These are phyloP conservation scores for Ophion obscuratus DNA, from an alignment of 2,888 invertebrate genomes.

Conservation along the genomic window DNA sequence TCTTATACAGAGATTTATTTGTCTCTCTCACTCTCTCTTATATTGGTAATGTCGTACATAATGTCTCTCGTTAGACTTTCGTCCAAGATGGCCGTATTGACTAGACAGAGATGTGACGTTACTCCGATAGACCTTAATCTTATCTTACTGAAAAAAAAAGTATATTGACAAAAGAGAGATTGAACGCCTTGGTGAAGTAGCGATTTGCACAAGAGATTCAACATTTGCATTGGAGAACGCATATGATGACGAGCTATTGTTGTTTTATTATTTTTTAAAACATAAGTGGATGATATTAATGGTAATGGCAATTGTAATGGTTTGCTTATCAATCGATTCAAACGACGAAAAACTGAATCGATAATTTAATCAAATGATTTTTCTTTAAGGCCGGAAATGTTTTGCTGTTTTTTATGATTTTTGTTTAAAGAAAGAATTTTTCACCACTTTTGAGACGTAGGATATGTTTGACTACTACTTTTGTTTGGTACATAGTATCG, in stretches of 20 bases:
- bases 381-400: too few species aligned
- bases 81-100: constrained; percentile 54
- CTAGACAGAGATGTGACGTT: constrained; percentile 54
- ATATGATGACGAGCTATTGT: background rate
- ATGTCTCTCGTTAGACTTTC: constrained; percentile 49
- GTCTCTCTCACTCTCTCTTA: constrained; percentile 3
- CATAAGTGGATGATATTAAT: too few species aligned
- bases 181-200: background rate
- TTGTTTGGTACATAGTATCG: too few species aligned
- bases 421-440: too few species aligned
- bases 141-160: constrained; percentile 1
- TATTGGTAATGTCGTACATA: constrained; percentile 48
- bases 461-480: too few species aligned
- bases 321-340: too few species aligned
- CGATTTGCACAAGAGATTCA: constrained; percentile 12
- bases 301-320: too few species aligned
- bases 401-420: too few species aligned
- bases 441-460: too few species aligned
- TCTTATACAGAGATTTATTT: constrained; percentile 3
- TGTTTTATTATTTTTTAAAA: background rate
- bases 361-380: too few species aligned
- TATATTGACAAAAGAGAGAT: constrained; percentile 10
- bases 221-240: background rate
- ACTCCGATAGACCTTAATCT: constrained; percentile 18
- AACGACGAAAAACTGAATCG: too few species aligned